These are phyloP conservation scores for Euleptes europaea DNA, from an alignment of 2,113 vertebrate species.

Conservation along the genomic window DNA sequence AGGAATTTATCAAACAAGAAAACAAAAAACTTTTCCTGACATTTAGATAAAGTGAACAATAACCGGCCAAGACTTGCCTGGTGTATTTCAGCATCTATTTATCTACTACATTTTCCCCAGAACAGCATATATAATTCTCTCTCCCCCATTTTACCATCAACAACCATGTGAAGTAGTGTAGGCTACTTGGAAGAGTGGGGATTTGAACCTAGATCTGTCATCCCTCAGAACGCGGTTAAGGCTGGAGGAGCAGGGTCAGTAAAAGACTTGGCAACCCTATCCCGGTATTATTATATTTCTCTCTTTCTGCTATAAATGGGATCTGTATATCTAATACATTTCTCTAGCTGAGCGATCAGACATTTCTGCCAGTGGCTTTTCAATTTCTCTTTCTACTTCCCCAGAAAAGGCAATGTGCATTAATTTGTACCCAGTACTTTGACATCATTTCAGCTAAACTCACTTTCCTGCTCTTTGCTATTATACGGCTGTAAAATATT, in stretches of 20 bases:
- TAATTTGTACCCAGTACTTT: neutral
- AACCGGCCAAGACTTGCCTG: neutral
- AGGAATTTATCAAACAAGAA: too few species aligned
- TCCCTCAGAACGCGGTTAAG: neutral
- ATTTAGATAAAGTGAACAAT: neutral
- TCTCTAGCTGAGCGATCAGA: slow-evolving; percentile 13
- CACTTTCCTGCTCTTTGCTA: slow-evolving; percentile 26
- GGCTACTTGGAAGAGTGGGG: too few species aligned
- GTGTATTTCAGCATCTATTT: neutral
- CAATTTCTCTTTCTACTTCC: neutral
- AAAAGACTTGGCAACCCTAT: neutral
- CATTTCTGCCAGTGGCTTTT: neutral
- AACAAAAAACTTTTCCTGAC: neutral
- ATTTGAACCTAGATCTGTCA: too few species aligned
- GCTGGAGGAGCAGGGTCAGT: neutral
- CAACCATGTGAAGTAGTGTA: too few species aligned
- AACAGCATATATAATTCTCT: too few species aligned
- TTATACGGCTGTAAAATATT: neutral
- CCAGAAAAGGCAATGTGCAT: neutral
- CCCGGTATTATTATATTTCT: too few species aligned
- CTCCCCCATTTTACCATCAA: too few species aligned
- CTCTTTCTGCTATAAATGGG: neutral
- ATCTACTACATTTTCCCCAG: too few species aligned
- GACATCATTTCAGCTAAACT: slow-evolving; percentile 2
- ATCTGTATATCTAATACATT: neutral